Percentiles rank a stretch among this genome's conserved stretches.
Evolutionary conservation across 1,140 invertebrate genomes (phyloP).

Genomic region (Scaptomyza hsui): DNA sequence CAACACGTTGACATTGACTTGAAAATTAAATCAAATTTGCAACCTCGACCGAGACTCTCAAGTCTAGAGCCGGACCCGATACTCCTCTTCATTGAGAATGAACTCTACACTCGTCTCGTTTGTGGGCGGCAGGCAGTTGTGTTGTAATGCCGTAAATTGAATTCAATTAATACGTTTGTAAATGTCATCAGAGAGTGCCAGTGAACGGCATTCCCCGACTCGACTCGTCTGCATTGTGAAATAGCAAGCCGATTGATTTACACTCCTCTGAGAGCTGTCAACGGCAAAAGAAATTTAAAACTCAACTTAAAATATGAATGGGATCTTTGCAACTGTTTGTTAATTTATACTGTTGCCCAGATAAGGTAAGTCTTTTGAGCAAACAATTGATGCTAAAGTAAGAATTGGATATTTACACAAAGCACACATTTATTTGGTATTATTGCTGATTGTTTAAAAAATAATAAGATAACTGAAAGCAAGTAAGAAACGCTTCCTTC

Average conservation of each 20-base stretch:
- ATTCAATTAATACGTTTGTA: conserved; percentile 72
- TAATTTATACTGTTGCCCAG: conserved; percentile 16
- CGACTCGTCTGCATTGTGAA: conserved; percentile 9
- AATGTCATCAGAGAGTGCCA: conserved; percentile 49
- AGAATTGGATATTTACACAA: background rate
- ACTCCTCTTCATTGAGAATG: background rate
- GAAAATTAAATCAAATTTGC: conserved; percentile 64
- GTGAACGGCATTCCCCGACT: conserved; percentile 15
- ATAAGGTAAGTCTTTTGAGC: background rate
- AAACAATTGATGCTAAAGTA: background rate
- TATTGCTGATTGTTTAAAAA: too few species aligned
- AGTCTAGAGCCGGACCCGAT: too few species aligned
- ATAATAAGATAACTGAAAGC: too few species aligned
- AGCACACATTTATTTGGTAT: too few species aligned
- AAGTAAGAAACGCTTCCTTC: too few species aligned
- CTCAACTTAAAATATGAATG: background rate
- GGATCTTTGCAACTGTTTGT: background rate
- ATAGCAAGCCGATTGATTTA: conserved; percentile 4
- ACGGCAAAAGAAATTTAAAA: conserved; percentile 2
- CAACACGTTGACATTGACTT: conserved; percentile 47
- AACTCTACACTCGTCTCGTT: background rate
- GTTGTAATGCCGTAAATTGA: conserved; percentile 56
- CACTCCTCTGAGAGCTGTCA: background rate
- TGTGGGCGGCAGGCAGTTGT: background rate
- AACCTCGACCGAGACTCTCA: background rate